Evolutionary conservation across 2,888 invertebrate genomes (phyloP), one percentile per base, ranked within the genome.

Genomic region (Erebia aethiops): DNA sequence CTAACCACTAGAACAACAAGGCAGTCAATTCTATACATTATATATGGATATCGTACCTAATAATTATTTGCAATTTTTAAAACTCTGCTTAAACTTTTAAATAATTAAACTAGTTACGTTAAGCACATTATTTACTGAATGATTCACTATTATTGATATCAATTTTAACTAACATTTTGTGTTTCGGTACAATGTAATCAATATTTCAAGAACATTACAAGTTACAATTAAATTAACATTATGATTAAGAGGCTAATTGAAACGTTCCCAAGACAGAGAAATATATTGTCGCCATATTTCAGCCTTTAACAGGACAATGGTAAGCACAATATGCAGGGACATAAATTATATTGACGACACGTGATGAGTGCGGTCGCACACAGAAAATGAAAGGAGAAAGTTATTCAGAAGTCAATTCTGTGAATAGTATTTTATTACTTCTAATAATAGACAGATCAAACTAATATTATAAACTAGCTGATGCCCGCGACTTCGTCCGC

Each of bases 281-380:
- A 75, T 74, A 67, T 65, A 65, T 65, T 67, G 46, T 60, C 67
- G 56, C 63, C 52, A 65, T 67, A 57, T 60, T 72, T 71, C 66
- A 71, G 64, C 35, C 65, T 68, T 73, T 69, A 68, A 71, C 66
- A 61, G 58, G 46, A 72, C 75, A 73, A 77, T 74, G 60, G 75
- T 76, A 61, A 70, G 70, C 72, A 70, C 79, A 82, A 84, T 81
- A 81, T 80, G 80, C 77, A 69, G 54, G 73, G 77, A 76, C 78
- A 79, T 77, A 80, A 79, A 78, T 83, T 81, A 83, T 81, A 83
- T 79, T 76, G 76, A 74, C 73, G 69, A 69, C 74, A 70, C 68
- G 77, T 71, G 68, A 71, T 68, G 64, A 54, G 64, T 54, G 58
- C 60, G 18, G n/a, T 64, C 64, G 57, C 46, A 56, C 52, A 66